Evolutionary conservation across 2,888 invertebrate genomes (phyloP), one percentile per base, ranked within the genome.

Genomic region (Dryomyza anilis): DNA sequence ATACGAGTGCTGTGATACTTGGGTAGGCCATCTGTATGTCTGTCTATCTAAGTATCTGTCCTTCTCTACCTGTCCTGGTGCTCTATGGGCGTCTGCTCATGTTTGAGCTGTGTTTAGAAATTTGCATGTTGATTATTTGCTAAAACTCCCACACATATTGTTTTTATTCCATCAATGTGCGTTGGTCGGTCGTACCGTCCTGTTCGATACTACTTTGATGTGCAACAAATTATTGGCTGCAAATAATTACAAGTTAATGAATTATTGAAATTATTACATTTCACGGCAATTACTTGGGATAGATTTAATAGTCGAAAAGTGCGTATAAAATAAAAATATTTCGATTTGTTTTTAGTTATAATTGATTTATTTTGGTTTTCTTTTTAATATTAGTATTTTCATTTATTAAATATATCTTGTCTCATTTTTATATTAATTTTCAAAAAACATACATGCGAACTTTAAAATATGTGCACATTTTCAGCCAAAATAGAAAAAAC

Each of bases 211-310:
- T n/a, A n/a, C n/a, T n/a, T n/a, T n/a, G n/a, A n/a, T 29, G 12
- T 29, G n/a, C 55, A 55, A 55, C 36, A 55, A 55, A 36, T 55
- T 55, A 55, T 55, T 36, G 36, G 21, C 23, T n/a, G n/a, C n/a
- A n/a, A 36, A 55, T 33, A 55, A 55, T 36, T 36, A 55, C 55
- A 55, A 55, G 33, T n/a, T n/a, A n/a, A n/a, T n/a, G n/a, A n/a
- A n/a, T n/a, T n/a, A n/a, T n/a, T n/a, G n/a, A n/a, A n/a, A n/a
- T n/a, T n/a, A n/a, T n/a, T n/a, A n/a, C n/a, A n/a, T n/a, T n/a
- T n/a, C n/a, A n/a, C n/a, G n/a, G n/a, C n/a, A n/a, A n/a, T n/a
- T n/a, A n/a, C n/a, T n/a, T n/a, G n/a, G n/a, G n/a, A n/a, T n/a
- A n/a, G n/a, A n/a, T n/a, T n/a, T n/a, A n/a, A n/a, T n/a, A n/a